A percentile compares a stretch with the other conserved stretches of the same genome.
These are phyloP conservation scores for Exocentrus adspersus DNA, from an alignment of 2,888 invertebrate species.

Conservation along the genomic window DNA sequence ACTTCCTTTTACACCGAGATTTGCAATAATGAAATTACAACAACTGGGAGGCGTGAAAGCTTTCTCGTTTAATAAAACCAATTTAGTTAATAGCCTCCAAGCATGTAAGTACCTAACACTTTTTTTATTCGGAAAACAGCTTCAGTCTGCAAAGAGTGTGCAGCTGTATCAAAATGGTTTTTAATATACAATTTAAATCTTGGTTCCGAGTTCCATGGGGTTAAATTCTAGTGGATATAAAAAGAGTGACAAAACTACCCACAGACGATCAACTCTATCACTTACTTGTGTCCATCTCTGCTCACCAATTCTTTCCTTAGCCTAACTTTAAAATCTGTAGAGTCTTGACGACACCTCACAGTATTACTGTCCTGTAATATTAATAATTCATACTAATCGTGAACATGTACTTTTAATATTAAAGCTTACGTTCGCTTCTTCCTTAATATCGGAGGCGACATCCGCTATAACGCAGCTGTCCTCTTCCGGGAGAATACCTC, in stretches of 20 bases:
- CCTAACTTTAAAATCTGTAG: slow-evolving; percentile 83
- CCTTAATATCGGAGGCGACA: slow-evolving; percentile 61
- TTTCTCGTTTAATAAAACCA: background rate
- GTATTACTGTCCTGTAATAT: slow-evolving; percentile 57
- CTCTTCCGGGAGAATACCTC: slow-evolving; percentile 61
- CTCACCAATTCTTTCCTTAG: slow-evolving; percentile 86
- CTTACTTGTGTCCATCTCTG: slow-evolving; percentile 84
- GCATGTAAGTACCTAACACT: no score
- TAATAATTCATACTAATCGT: background rate
- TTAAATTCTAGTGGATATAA: no score
- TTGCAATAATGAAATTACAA: background rate
- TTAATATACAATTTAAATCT: no score
- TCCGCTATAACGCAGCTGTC: slow-evolving; percentile 64
- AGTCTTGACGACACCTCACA: slow-evolving; percentile 72
- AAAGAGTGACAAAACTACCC: no score
- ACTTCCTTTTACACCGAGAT: background rate
- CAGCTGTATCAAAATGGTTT: no score
- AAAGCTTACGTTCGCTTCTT: slow-evolving; percentile 58
- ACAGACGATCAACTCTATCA: slow-evolving; percentile 33
- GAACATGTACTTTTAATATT: background rate
- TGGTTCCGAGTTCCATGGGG: no score
- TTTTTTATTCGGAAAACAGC: no score
- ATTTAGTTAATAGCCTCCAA: background rate
- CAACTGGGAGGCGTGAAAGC: background rate
- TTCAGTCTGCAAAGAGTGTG: no score